Evolutionary conservation across 2,888 invertebrate genomes (phyloP).

Genomic region (Kuschelorhynchus macadamiae): DNA sequence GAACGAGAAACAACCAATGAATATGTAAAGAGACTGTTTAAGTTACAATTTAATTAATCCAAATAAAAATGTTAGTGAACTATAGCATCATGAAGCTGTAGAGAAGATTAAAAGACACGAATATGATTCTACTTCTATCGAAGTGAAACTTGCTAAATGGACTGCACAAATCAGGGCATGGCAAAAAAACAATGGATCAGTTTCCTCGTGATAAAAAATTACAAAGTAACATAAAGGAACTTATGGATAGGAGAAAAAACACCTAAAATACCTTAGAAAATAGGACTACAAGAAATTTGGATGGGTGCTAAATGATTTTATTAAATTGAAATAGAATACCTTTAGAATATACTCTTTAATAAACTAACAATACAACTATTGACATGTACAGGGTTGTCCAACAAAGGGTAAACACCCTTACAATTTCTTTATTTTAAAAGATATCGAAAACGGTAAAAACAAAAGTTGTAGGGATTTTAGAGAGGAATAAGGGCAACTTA

Average conservation of each 20-base stretch:
- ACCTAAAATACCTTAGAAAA: slow-evolving; percentile 78
- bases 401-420: too few relatives aligned
- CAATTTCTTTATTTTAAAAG: too few relatives aligned
- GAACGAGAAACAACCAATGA: slow-evolving; percentile 82
- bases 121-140: slow-evolving; percentile 80
- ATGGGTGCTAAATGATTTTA: slow-evolving; percentile 87
- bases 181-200: slow-evolving; percentile 75
- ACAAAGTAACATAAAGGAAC: slow-evolving; percentile 76
- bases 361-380: too few relatives aligned
- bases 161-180: slow-evolving; percentile 80
- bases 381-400: too few relatives aligned
- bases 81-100: slow-evolving; percentile 72
- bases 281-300: slow-evolving; percentile 91
- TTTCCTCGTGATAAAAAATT: slow-evolving; percentile 72
- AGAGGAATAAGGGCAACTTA: too few relatives aligned
- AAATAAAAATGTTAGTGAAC: slow-evolving; percentile 70
- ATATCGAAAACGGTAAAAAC: too few relatives aligned
- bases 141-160: slow-evolving; percentile 81
- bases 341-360: too few relatives aligned
- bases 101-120: slow-evolving; percentile 78
- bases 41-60: slow-evolving; percentile 79
- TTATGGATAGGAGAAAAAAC: slow-evolving; percentile 86
- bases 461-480: too few relatives aligned
- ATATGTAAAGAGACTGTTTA: slow-evolving; percentile 79
- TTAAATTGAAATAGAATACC: too few relatives aligned